phyloP scores from a whole-genome alignment of 2,888 invertebrate genomes.

The Cetonia aurata region DNA sequence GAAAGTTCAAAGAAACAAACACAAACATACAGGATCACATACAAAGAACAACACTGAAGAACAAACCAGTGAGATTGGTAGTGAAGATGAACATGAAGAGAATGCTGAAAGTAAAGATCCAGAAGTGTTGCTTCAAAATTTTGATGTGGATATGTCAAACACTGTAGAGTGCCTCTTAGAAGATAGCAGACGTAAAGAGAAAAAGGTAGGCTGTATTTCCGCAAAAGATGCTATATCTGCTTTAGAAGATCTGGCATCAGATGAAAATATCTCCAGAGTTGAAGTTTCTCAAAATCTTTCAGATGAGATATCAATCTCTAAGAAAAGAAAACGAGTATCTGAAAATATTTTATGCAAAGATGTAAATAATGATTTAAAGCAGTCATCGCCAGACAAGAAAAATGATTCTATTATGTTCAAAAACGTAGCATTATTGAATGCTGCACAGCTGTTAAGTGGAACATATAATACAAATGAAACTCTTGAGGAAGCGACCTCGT shows the following conservation, averaged over 20 bases:
- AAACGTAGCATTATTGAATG: constrained; percentile 60
- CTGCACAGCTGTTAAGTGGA: constrained; percentile 54
- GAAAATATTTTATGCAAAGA: neutral
- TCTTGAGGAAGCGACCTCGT: constrained; percentile 47
- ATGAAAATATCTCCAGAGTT: constrained; percentile 27
- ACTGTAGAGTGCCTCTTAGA: constrained; percentile 19
- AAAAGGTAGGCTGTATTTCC: constrained; percentile 22
- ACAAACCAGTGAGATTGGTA: neutral
- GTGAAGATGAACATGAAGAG: neutral
- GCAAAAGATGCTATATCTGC: constrained; percentile 35
- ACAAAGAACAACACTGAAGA: neutral
- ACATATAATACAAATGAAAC: constrained; percentile 43
- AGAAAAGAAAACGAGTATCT: constrained; percentile 34
- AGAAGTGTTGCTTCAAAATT: neutral
- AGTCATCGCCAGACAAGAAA: neutral
- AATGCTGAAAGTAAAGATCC: constrained; percentile 20
- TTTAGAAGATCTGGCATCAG: constrained; percentile 35
- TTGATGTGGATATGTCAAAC: neutral
- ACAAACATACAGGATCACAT: neutral
- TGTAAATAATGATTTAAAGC: neutral
- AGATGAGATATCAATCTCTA: constrained; percentile 15
- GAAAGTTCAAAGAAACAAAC: constrained; percentile 43
- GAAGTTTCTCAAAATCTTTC: constrained; percentile 12
- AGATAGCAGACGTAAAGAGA: constrained; percentile 35
- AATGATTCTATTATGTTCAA: constrained; percentile 46